These are phyloP conservation scores for Eufriesea mexicana DNA, from an alignment of 1,140 invertebrate species.

Conservation along the genomic window DNA sequence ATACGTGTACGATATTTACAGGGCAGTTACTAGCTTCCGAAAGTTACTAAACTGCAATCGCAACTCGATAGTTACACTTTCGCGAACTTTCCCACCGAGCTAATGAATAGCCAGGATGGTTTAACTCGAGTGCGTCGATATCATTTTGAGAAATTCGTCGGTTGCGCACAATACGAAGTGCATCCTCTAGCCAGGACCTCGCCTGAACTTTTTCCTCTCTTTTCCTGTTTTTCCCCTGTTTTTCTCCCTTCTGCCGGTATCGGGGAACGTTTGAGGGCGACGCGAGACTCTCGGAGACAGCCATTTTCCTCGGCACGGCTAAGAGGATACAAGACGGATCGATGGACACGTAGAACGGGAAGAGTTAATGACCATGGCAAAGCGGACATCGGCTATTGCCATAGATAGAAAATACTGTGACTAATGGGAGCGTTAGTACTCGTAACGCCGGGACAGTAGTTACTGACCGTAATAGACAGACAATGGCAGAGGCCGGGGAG, in stretches of 20 bases:
- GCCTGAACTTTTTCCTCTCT: too few species aligned
- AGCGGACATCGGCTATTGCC: slow-evolving; percentile 11
- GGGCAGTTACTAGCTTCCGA: slow-evolving; percentile 39
- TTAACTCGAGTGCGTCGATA: not conserved
- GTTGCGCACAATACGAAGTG: not conserved
- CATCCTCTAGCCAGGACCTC: too few species aligned
- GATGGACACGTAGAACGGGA: not conserved
- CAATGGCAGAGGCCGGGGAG: slow-evolving; percentile 39
- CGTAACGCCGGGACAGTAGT: slow-evolving; percentile 47
- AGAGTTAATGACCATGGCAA: slow-evolving; percentile 36
- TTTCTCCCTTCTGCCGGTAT: not conserved
- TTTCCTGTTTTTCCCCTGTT: not conserved
- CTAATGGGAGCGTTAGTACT: slow-evolving; percentile 20
- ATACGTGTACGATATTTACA: slow-evolving; percentile 13
- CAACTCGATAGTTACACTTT: not conserved
- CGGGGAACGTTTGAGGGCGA: not conserved
- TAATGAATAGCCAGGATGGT: slow-evolving; percentile 13
- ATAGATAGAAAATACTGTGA: slow-evolving; percentile 40
- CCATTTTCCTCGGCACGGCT: not conserved
- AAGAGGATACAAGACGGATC: slow-evolving; percentile 9
- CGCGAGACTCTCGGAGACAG: too few species aligned
- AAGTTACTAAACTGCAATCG: slow-evolving; percentile 12
- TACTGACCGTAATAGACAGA: slow-evolving; percentile 62
- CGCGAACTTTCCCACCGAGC: slow-evolving; percentile 2
- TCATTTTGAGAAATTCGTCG: not conserved